Percentiles rank a stretch among this genome's conserved stretches.
phyloP scores from a whole-genome alignment of 2,113 vertebrate species.

The Bos taurus region DNA sequence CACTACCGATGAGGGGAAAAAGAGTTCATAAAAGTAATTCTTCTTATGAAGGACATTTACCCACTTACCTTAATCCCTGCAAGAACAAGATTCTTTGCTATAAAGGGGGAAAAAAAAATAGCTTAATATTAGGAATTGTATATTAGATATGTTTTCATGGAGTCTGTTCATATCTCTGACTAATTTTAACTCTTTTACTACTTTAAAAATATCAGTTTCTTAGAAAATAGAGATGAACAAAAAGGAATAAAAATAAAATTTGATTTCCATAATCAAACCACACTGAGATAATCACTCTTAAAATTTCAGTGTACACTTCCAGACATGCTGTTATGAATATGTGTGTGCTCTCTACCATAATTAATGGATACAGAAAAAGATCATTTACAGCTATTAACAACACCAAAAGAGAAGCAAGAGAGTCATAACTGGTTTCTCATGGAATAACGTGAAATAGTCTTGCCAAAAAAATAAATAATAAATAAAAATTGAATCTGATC shows the following conservation, averaged over 20 bases:
- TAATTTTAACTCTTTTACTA: slow-evolving; percentile 28
- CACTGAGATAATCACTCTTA: background rate
- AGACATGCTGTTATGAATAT: background rate
- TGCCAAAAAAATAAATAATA: background rate
- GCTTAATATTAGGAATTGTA: background rate
- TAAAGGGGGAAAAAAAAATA: slow-evolving; percentile 51
- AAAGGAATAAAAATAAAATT: background rate
- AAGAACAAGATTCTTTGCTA: slow-evolving; percentile 97
- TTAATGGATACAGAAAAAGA: background rate
- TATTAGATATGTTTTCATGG: background rate
- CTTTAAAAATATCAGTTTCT: background rate
- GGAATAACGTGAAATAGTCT: background rate
- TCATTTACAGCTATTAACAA: background rate
- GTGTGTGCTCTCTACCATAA: background rate
- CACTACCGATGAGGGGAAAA: background rate
- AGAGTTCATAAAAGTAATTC: background rate
- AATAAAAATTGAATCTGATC: background rate
- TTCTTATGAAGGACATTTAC: background rate
- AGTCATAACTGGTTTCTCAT: background rate
- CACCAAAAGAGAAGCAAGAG: slow-evolving; percentile 7
- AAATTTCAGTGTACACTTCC: background rate
- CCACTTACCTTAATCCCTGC: slow-evolving; percentile 95
- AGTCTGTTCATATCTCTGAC: background rate
- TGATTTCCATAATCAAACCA: background rate
- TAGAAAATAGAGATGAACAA: background rate